phyloP scores from a whole-genome alignment of 2,888 invertebrate species.

The Sphaeridia pumilis region DNA sequence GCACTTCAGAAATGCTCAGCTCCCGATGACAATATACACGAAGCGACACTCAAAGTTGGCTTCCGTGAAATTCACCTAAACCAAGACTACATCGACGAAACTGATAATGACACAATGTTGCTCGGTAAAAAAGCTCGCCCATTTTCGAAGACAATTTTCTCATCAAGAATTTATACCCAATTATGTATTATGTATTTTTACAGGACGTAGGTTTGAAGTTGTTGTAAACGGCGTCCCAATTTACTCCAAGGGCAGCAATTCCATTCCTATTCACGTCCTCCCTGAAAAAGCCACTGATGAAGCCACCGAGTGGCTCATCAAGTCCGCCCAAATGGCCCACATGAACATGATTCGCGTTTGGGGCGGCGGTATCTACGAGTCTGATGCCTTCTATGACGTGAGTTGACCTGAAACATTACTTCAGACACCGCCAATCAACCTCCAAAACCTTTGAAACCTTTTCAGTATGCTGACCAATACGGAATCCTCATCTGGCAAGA shows the following conservation, averaged over 20 bases:
- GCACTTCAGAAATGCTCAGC: too few species aligned
- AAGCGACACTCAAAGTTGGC: too few species aligned
- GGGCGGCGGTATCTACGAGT: constrained; percentile 48
- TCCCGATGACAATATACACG: too few species aligned
- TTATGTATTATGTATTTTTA: background rate
- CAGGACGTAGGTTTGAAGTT: constrained; percentile 44
- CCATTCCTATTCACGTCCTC: constrained; percentile 45
- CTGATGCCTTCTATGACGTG: constrained; percentile 43
- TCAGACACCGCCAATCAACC: too few species aligned
- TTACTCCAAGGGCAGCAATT: constrained; percentile 47
- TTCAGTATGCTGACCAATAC: constrained; percentile 42
- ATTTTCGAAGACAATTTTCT: too few species aligned
- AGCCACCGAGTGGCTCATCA: constrained; percentile 39
- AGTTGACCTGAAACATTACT: background rate
- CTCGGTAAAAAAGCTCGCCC: too few species aligned
- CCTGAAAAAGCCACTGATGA: constrained; percentile 40
- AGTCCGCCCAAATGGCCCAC: constrained; percentile 41
- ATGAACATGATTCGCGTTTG: constrained; percentile 48
- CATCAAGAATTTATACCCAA: too few species aligned
- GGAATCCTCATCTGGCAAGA: constrained; percentile 50
- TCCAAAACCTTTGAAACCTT: too few species aligned
- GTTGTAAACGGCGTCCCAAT: constrained; percentile 44
- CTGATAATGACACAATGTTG: too few species aligned
- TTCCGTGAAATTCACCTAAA: too few species aligned
- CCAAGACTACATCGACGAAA: too few species aligned